Conservation (phyloP, 2,888 invertebrate species). For the Nymphalis polychloros region DNA sequence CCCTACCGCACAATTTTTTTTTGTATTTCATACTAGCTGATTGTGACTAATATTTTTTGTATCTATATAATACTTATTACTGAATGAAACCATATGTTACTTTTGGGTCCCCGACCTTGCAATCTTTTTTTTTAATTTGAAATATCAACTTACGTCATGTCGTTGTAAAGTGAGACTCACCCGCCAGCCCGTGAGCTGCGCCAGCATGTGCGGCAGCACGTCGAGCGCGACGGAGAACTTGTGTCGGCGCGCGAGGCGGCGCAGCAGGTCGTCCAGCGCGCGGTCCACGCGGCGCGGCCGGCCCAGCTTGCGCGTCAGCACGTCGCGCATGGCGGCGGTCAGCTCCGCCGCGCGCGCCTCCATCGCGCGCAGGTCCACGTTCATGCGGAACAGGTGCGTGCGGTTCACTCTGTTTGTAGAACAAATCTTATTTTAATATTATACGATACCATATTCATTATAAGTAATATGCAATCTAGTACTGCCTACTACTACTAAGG, state of each 20-base stretch:
- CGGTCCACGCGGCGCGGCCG: slow-evolving; percentile 66
- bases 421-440: not conserved
- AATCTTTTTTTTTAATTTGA: too few species aligned
- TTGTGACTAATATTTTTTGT: too few species aligned
- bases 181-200: slow-evolving; percentile 65
- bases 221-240: slow-evolving; percentile 62
- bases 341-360: slow-evolving; percentile 79
- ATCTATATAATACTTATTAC: too few species aligned
- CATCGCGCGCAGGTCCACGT: slow-evolving; percentile 86
- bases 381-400: slow-evolving; percentile 86
- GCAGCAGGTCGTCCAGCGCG: slow-evolving; percentile 67
- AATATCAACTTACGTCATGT: too few species aligned
- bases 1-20: too few species aligned
- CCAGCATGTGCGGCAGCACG: slow-evolving; percentile 54
- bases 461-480: too few species aligned
- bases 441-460: too few species aligned
- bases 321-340: slow-evolving; percentile 75
- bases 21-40: too few species aligned
- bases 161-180: slow-evolving; percentile 43
- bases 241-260: slow-evolving; percentile 69
- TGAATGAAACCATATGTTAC: too few species aligned
- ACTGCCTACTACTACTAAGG: too few species aligned
- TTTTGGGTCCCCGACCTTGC: too few species aligned
- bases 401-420: slow-evolving; percentile 81
- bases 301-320: slow-evolving; percentile 69